phyloP scores from a whole-genome alignment of 2,888 invertebrate species.

The Cheilosia vulpina region DNA sequence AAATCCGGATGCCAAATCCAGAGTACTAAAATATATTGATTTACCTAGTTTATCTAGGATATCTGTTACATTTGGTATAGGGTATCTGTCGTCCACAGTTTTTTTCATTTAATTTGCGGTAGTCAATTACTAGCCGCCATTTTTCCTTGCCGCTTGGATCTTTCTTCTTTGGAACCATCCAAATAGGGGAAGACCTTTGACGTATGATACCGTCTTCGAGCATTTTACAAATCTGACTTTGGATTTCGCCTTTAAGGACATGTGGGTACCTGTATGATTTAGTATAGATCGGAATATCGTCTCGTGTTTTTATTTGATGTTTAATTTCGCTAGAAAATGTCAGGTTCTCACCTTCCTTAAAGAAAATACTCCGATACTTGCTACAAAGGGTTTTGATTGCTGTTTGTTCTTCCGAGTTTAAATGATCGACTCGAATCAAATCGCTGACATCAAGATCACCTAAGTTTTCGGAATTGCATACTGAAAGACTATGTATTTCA shows the following conservation, averaged over 20 bases:
- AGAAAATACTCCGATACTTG: slow-evolving; percentile 46
- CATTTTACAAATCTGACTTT: slow-evolving; percentile 26
- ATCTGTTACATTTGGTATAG: slow-evolving; percentile 77
- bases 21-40: slow-evolving; percentile 55
- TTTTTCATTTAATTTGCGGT: slow-evolving; percentile 20
- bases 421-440: slow-evolving; percentile 21
- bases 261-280: slow-evolving; percentile 38
- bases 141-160: slow-evolving; percentile 21
- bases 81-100: slow-evolving; percentile 48
- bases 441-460: neutral
- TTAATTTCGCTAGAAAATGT: slow-evolving; percentile 53
- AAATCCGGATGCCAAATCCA: slow-evolving; percentile 31
- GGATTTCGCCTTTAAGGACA: slow-evolving; percentile 30
- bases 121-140: slow-evolving; percentile 30
- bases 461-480: slow-evolving; percentile 5
- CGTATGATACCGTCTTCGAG: slow-evolving; percentile 26
- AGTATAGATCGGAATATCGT: slow-evolving; percentile 34
- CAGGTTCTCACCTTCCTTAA: slow-evolving; percentile 39
- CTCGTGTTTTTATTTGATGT: slow-evolving; percentile 30
- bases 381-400: slow-evolving; percentile 10
- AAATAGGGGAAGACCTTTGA: slow-evolving; percentile 19
- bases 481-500: slow-evolving; percentile 29
- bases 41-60: slow-evolving; percentile 78
- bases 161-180: slow-evolving; percentile 40
- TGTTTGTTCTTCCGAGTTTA: slow-evolving; percentile 9